phyloP scores from a whole-genome alignment of 2,888 invertebrate species.

The Apotomis turbidana region DNA sequence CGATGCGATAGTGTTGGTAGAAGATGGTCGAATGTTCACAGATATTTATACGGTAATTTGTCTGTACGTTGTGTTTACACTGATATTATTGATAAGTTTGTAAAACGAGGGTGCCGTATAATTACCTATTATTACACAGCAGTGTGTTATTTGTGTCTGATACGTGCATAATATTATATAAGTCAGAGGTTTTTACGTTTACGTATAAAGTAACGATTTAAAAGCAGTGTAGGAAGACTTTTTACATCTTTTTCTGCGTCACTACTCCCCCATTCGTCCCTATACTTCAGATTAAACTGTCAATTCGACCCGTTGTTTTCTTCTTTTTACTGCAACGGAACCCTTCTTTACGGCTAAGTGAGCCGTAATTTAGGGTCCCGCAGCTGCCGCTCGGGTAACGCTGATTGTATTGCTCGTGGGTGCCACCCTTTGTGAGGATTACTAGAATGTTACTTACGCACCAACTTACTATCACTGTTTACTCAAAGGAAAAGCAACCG shows the following conservation, averaged over 20 bases:
- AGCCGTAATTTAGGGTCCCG: slow-evolving; percentile 75
- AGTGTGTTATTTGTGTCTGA: slow-evolving; percentile 25
- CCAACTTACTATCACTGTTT: not conserved
- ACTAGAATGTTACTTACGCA: slow-evolving; percentile 34
- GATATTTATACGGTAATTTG: not conserved
- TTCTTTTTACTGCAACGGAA: slow-evolving; percentile 56
- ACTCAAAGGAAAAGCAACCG: slow-evolving; percentile 7
- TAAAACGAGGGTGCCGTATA: slow-evolving; percentile 28
- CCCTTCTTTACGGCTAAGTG: slow-evolving; percentile 73
- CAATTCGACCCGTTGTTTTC: slow-evolving; percentile 69
- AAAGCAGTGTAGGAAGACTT: slow-evolving; percentile 7
- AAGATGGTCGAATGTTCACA: not conserved
- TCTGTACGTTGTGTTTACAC: slow-evolving; percentile 8
- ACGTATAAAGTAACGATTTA: slow-evolving; percentile 4
- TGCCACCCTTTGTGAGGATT: slow-evolving; percentile 44
- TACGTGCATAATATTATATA: not conserved
- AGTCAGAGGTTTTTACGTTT: not conserved
- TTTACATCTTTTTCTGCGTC: slow-evolving; percentile 33
- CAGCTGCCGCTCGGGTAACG: slow-evolving; percentile 79
- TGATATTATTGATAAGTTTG: slow-evolving; percentile 32
- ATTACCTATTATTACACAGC: slow-evolving; percentile 15
- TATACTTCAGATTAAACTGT: slow-evolving; percentile 75
- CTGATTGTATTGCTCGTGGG: slow-evolving; percentile 77
- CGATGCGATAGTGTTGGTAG: not conserved
- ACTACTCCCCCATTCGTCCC: slow-evolving; percentile 55